Conservation (phyloP, 1,140 invertebrate genomes). For the Zaprionus camerounensis region DNA sequence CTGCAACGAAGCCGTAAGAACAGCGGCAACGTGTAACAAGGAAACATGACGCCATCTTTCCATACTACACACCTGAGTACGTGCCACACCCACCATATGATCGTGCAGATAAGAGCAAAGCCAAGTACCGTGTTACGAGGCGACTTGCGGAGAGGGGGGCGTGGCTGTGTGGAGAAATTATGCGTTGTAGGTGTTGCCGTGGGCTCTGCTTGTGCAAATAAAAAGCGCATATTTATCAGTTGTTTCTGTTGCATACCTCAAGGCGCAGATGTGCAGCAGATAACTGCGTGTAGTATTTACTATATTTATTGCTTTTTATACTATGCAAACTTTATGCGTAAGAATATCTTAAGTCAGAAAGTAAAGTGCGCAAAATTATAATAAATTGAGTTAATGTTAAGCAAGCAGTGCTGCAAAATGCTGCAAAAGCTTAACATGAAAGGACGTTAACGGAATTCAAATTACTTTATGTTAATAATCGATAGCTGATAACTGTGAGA, state of each 20-base stretch:
- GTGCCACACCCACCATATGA: conserved; percentile 38
- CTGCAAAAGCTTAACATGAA: not conserved
- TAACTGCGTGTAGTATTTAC: conserved; percentile 11
- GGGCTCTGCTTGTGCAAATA: conserved; percentile 46
- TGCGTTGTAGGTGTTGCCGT: conserved; percentile 18
- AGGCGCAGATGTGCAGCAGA: conserved; percentile 41
- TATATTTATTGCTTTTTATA: not conserved
- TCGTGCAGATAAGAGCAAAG: conserved; percentile 45
- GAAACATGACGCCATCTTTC: conserved; percentile 34
- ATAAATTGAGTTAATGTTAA: not conserved
- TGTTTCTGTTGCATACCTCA: conserved; percentile 72
- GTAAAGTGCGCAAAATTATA: not conserved
- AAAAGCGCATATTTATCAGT: conserved; percentile 65
- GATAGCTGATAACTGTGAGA: no score
- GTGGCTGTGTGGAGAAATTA: conserved; percentile 15
- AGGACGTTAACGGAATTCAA: not conserved
- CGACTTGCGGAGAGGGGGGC: no score
- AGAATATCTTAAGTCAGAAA: not conserved
- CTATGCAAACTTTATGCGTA: not conserved
- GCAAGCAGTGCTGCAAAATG: not conserved
- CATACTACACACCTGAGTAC: conserved; percentile 7
- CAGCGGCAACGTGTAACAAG: conserved; percentile 61
- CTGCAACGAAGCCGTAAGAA: conserved; percentile 34
- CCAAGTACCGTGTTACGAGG: not conserved
- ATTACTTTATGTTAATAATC: no score